Evolutionary conservation across 2,888 invertebrate species (phyloP).

Genomic region (Sarcophaga subvicina): DNA sequence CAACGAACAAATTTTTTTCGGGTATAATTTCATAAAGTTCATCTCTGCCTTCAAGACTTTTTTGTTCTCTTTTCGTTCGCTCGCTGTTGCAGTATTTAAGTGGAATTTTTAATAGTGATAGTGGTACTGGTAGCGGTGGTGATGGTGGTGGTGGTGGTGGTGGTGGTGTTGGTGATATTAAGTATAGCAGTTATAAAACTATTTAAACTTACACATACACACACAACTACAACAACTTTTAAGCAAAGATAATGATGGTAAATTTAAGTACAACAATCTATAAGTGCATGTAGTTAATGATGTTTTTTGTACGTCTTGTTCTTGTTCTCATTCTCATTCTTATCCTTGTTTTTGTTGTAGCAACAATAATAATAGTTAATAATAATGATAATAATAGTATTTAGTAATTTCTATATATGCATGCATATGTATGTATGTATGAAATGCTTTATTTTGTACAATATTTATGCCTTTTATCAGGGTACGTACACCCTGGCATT

Average conservation of each 20-base stretch:
- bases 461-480: constrained; percentile 29
- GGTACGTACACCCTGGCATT: neutral
- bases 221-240: constrained; percentile 16
- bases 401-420: constrained; percentile 38
- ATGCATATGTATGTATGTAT: constrained; percentile 13
- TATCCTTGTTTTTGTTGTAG: constrained; percentile 23
- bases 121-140: neutral
- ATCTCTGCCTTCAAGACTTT: neutral
- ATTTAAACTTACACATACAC: neutral
- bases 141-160: neutral
- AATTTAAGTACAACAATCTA: constrained; percentile 55
- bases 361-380: constrained; percentile 57
- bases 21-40: constrained; percentile 52
- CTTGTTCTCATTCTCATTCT: neutral
- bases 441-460: constrained; percentile 35
- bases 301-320: too few species aligned
- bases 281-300: constrained; percentile 34
- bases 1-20: constrained; percentile 23
- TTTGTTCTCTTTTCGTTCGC: neutral
- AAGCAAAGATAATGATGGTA: constrained; percentile 55
- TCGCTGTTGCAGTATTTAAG: constrained; percentile 37
- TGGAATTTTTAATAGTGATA: constrained; percentile 45
- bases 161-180: neutral
- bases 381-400: constrained; percentile 57
- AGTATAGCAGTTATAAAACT: neutral